Evolutionary conservation across 2,888 invertebrate species (phyloP).

Genomic region (Phengaris alcon): DNA sequence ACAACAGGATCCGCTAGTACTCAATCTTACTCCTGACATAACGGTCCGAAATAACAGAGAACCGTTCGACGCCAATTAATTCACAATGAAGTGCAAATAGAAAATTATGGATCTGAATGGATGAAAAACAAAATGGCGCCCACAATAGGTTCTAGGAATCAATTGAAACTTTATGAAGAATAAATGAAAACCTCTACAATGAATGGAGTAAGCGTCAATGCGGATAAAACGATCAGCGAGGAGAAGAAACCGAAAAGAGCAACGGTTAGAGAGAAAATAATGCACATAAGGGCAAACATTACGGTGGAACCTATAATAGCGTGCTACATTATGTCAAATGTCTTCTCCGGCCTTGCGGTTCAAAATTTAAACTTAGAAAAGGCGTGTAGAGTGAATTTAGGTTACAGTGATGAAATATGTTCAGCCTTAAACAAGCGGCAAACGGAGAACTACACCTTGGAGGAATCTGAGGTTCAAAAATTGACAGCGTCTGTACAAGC

Average conservation of each 20-base stretch:
- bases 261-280: constrained; percentile 64
- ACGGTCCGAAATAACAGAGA: constrained; percentile 38
- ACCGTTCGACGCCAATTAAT: constrained; percentile 2
- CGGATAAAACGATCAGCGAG: constrained; percentile 57
- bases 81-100: constrained; percentile 23
- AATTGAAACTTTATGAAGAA: background rate
- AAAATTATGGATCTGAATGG: background rate
- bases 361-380: constrained; percentile 92
- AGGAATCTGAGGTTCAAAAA: constrained; percentile 82
- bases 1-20: constrained; percentile 68
- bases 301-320: constrained; percentile 85
- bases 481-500: constrained; percentile 78
- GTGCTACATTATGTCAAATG: constrained; percentile 84
- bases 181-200: constrained; percentile 47
- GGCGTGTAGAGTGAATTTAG: constrained; percentile 90
- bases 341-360: constrained; percentile 86
- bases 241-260: constrained; percentile 57
- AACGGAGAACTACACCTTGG: constrained; percentile 83
- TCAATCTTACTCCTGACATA: constrained; percentile 51
- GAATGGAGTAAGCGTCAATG: constrained; percentile 65
- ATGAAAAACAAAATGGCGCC: constrained; percentile 15
- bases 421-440: constrained; percentile 85
- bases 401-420: constrained; percentile 85
- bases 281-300: constrained; percentile 78
- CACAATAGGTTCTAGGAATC: background rate